Evolutionary conservation across 2,113 vertebrate species (phyloP).

Genomic region (Hemicordylus capensis): DNA sequence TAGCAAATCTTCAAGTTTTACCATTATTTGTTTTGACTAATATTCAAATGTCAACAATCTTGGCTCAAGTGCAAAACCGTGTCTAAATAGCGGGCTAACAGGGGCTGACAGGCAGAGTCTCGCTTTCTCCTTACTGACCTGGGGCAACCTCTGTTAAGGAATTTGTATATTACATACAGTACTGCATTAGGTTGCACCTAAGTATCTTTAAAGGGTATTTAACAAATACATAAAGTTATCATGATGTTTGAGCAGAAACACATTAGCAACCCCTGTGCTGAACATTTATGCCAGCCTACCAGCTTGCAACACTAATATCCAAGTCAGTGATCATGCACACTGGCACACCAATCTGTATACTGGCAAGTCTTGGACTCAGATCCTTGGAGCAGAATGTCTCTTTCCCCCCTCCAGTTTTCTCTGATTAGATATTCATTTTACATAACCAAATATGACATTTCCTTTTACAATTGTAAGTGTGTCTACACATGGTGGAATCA

Average conservation of each 20-base stretch:
- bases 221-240: background rate
- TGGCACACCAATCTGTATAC: background rate
- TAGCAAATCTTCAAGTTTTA: background rate
- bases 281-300: background rate
- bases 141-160: background rate
- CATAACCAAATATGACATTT: background rate
- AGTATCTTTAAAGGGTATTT: background rate
- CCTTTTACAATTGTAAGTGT: background rate
- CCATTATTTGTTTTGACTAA: background rate
- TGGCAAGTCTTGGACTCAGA: background rate
- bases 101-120: background rate
- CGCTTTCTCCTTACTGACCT: background rate
- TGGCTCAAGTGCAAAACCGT: background rate
- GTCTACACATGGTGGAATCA: background rate
- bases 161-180: background rate
- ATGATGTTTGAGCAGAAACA: background rate
- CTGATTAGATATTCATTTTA: background rate
- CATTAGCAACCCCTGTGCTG: background rate
- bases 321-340: too few species aligned
- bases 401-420: background rate
- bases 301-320: background rate
- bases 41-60: constrained; percentile 4
- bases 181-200: background rate
- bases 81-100: background rate
- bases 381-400: background rate